phyloP scores from a whole-genome alignment of 2,113 vertebrate species.

The Mormyrus iriodes region DNA sequence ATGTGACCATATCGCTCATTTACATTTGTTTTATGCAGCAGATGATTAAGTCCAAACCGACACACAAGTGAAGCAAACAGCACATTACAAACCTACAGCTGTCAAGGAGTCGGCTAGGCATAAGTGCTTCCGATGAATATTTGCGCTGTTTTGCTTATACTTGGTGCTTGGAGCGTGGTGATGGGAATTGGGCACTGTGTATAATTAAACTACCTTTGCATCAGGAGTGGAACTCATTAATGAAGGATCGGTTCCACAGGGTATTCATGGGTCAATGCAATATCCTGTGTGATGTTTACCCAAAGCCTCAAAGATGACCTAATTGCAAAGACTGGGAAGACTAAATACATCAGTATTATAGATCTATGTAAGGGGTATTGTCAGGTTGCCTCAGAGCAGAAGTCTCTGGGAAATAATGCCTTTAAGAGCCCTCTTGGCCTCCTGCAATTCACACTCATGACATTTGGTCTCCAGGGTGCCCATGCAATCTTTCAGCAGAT shows the following conservation, averaged over 20 bases:
- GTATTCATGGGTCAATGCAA: neutral
- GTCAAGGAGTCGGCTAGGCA: neutral
- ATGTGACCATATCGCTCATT: neutral
- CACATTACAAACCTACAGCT: neutral
- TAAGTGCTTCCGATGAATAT: neutral
- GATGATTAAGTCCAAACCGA: neutral
- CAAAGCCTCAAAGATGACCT: neutral
- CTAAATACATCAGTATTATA: neutral
- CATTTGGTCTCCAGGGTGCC: neutral
- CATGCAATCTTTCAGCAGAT: neutral
- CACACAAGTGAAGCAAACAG: neutral
- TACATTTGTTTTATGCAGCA: neutral
- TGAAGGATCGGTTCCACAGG: neutral
- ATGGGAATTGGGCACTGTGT: neutral
- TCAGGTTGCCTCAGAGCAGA: neutral
- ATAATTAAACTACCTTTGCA: neutral
- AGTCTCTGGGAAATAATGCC: neutral
- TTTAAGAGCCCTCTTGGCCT: neutral
- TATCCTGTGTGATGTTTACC: neutral
- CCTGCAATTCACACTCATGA: neutral
- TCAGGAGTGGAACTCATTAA: neutral
- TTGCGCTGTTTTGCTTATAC: neutral
- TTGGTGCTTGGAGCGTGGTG: neutral
- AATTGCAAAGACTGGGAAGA: neutral
- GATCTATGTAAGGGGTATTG: neutral